Conservation (phyloP, 1,140 invertebrate genomes). For the Cydia amplana region DNA sequence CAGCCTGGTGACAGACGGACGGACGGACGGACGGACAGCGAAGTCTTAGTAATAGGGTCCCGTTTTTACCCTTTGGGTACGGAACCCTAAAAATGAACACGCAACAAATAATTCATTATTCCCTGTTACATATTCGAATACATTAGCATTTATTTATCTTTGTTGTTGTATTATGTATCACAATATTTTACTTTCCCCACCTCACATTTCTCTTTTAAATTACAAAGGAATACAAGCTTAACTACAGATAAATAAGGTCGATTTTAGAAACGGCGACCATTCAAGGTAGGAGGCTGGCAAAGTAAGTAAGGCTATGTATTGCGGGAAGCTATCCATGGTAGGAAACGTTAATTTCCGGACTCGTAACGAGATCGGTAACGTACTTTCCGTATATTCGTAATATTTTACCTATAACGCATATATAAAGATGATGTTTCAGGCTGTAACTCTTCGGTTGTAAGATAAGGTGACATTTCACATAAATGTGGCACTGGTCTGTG, state of each 20-base stretch:
- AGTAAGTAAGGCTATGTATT: conserved; percentile 8
- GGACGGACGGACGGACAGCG: too few species aligned
- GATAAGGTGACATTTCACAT: not conserved
- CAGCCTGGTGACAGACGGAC: too few species aligned
- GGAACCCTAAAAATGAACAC: conserved; percentile 3
- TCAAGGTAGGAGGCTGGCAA: not conserved
- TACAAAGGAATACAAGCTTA: not conserved
- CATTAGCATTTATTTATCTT: not conserved
- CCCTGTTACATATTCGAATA: conserved; percentile 14
- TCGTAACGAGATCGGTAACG: conserved; percentile 25
- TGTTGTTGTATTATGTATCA: not conserved
- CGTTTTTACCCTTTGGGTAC: too few species aligned
- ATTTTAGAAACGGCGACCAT: not conserved
- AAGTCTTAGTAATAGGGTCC: too few species aligned
- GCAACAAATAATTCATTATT: conserved; percentile 8
- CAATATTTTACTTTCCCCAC: not conserved
- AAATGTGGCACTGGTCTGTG: too few species aligned
- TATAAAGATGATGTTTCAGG: not conserved
- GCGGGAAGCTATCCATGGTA: conserved; percentile 19
- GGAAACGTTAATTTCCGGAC: conserved; percentile 23
- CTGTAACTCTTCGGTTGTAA: not conserved
- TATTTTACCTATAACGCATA: not conserved
- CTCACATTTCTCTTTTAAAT: not conserved
- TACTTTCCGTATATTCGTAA: conserved; percentile 1
- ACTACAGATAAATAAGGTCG: not conserved